Evolutionary conservation across 2,113 vertebrate species (phyloP).

Genomic region (Asarcornis scutulata): DNA sequence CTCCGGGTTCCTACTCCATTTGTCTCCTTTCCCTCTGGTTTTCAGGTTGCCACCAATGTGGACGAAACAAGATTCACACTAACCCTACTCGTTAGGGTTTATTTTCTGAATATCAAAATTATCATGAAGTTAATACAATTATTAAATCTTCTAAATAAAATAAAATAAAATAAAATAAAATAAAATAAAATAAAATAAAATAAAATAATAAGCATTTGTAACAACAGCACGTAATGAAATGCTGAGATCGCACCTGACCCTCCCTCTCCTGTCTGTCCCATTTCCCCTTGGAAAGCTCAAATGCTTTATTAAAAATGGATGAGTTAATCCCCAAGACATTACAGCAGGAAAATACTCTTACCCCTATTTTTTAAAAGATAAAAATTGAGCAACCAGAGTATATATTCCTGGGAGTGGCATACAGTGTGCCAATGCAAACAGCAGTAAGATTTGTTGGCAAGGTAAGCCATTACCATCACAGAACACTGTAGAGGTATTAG

Average conservation of each 20-base stretch:
- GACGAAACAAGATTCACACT: background rate
- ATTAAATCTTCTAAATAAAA: no score
- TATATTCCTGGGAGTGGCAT: accelerated
- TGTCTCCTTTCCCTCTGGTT: background rate
- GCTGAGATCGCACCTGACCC: accelerated
- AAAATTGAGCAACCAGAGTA: background rate
- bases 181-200: background rate
- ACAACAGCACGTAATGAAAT: accelerated
- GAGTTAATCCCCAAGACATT: background rate
- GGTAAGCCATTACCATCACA: background rate
- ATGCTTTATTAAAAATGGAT: accelerated
- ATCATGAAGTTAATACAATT: background rate
- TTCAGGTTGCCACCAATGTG: background rate
- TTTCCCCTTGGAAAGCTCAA: background rate
- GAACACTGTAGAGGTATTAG: accelerated
- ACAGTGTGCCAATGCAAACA: accelerated
- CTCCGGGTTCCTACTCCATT: background rate
- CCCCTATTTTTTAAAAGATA: accelerated
- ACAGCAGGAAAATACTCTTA: background rate
- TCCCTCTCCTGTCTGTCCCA: background rate
- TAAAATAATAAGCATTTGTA: background rate
- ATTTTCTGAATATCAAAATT: background rate
- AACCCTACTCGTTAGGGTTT: background rate
- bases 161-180: background rate
- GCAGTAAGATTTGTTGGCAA: accelerated